Evolutionary conservation across 2,888 invertebrate genomes (phyloP).

Genomic region (Stictocephala bisonia): DNA sequence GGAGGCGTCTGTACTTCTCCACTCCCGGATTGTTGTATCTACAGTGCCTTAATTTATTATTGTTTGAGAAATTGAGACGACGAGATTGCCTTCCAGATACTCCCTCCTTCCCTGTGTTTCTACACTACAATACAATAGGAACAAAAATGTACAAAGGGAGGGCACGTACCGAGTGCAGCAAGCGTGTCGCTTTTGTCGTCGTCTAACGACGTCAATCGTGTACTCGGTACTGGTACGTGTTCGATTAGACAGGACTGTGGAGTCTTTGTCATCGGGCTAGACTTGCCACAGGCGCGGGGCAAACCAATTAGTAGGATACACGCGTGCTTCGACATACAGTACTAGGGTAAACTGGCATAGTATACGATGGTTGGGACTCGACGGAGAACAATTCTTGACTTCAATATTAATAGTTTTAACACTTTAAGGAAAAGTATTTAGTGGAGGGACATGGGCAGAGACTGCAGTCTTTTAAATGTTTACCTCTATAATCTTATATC

Average conservation of each 20-base stretch:
- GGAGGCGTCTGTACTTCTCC: background rate
- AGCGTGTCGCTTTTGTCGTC: conserved; percentile 31
- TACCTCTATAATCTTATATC: no score
- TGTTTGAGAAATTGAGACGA: conserved; percentile 48
- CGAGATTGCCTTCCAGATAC: conserved; percentile 40
- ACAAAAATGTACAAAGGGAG: background rate
- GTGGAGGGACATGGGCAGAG: no score
- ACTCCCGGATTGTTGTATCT: conserved; percentile 42
- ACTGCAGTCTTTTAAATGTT: no score
- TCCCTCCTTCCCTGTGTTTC: background rate
- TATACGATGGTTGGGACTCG: no score
- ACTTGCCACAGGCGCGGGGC: no score
- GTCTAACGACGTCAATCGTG: conserved; percentile 17
- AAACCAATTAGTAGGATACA: conserved; percentile 25
- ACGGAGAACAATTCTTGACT: no score
- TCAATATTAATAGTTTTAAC: no score
- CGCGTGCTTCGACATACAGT: no score
- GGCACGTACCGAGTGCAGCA: background rate
- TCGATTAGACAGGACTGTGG: conserved; percentile 2
- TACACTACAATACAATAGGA: background rate
- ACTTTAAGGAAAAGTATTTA: no score
- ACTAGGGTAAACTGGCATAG: no score
- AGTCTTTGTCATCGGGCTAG: no score
- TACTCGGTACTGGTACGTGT: background rate
- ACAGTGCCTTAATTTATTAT: conserved; percentile 49